phyloP scores from a whole-genome alignment of 1,140 invertebrate species.

The Prorops nasuta region DNA sequence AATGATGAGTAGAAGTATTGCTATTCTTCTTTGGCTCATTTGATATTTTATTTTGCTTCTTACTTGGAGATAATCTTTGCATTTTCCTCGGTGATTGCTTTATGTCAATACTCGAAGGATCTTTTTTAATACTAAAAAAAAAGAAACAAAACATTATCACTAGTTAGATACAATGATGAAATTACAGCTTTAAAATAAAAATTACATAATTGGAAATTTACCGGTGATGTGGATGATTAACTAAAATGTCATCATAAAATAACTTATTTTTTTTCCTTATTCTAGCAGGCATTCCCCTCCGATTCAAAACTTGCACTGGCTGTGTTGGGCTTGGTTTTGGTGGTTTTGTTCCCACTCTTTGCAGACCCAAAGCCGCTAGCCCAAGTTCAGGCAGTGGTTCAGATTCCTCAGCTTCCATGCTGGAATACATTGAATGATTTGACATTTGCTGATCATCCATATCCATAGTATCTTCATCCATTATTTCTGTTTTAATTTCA shows the following conservation, averaged over 20 bases:
- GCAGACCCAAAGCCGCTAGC: constrained; percentile 73
- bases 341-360: constrained; percentile 72
- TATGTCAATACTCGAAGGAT: constrained; percentile 37
- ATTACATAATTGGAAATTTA: constrained; percentile 19
- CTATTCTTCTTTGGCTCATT: constrained; percentile 32
- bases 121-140: constrained; percentile 49
- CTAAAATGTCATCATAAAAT: constrained; percentile 89
- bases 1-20: constrained; percentile 28
- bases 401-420: constrained; percentile 61
- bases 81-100: constrained; percentile 54
- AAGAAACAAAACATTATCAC: background rate
- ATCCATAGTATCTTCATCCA: constrained; percentile 65
- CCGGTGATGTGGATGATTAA: constrained; percentile 72
- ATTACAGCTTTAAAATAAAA: background rate
- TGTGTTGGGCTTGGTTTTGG: constrained; percentile 67
- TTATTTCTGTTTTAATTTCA: constrained; percentile 49
- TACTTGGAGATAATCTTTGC: constrained; percentile 63
- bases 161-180: background rate
- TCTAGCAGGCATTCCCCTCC: constrained; percentile 83
- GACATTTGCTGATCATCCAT: constrained; percentile 55
- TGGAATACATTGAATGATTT: constrained; percentile 48
- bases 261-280: constrained; percentile 88
- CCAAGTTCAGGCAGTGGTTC: constrained; percentile 67
- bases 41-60: constrained; percentile 56
- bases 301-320: constrained; percentile 74